phyloP scores from a whole-genome alignment of 2,797 vertebrate genomes.

The Hozukius guyotensis region DNA sequence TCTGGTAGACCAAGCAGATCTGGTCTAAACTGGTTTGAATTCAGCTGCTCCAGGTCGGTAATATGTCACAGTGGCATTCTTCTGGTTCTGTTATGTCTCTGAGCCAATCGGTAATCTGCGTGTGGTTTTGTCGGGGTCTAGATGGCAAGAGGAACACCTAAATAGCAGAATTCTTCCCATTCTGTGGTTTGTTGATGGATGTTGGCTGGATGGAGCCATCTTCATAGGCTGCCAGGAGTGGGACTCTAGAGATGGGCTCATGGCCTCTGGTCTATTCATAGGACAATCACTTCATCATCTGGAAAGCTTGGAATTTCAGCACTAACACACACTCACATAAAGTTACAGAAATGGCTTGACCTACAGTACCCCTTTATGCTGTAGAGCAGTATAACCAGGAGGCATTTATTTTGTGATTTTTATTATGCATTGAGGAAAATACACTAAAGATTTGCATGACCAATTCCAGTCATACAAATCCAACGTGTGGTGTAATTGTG shows the following conservation, averaged over 20 bases:
- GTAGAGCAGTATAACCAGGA: neutral
- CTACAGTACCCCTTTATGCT: neutral
- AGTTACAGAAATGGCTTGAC: conserved; percentile 8
- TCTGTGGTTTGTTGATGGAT: conserved; percentile 75
- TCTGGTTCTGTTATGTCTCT: conserved; percentile 61
- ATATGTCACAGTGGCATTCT: conserved; percentile 44
- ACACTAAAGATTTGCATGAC: neutral
- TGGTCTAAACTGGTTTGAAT: conserved; percentile 38
- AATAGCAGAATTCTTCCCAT: conserved; percentile 77
- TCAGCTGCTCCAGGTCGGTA: conserved; percentile 16
- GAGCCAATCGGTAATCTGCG: conserved; percentile 60
- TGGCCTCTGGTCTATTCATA: conserved; percentile 53
- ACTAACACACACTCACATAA: conserved; percentile 11
- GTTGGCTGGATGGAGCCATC: conserved; percentile 52
- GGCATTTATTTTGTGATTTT: neutral
- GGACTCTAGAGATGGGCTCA: conserved; percentile 52
- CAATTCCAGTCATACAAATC: neutral
- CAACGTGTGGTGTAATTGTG: neutral
- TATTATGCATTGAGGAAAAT: neutral
- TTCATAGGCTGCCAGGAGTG: conserved; percentile 48
- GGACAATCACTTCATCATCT: conserved; percentile 60
- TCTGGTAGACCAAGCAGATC: conserved; percentile 20
- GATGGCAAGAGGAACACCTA: conserved; percentile 70
- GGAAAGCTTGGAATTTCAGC: conserved; percentile 32
- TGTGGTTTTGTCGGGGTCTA: conserved; percentile 65